Base-by-base conservation (phyloP, 2,113 vertebrate species). In the Coptodon bakossiorum region DNA sequence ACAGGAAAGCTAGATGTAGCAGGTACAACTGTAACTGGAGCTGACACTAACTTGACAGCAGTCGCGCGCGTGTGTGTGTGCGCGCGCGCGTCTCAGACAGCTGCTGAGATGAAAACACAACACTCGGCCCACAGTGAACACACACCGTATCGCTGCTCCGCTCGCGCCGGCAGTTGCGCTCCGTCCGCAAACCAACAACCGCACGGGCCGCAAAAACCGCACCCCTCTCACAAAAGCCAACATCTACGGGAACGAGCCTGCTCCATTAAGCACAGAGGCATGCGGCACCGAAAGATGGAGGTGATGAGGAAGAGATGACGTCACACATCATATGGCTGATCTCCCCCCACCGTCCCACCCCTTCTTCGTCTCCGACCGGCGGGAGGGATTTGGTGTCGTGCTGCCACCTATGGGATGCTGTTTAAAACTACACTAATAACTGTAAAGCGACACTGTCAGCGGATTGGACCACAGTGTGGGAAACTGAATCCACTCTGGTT, bases 201-300 rank as follows among this genome's bases (percentile, higher is more conserved):
- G 57, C 54, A 29, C 78, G 48, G 34, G 2, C 52, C 14, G 10
- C 56, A 27, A 3, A 50, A 40, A 38, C 50, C 34, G 3, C 45
- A 54, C 43, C 3, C 53, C 8, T 5, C 2, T 16, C 73, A 54
- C 66, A 43, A 19, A 48, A 12, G 63, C 7, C 5, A 36, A 52
- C 24, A 43, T 17, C 16, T 4, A 52, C 56, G 36, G 6, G 36
- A 38, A 79, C 80, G 88, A 91, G 95, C 94, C 94, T 95, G 92
- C 50, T 90, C 63, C 78, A 80, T 81, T 82, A 83, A 86, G 85
- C 89, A 85, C 85, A 91, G 82, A 93, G 91, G 53, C 91, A 95
- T 95, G 95, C 95, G 94, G 87, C 57, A 71, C 59, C 66, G 93
- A 94, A 95, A 95, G 91, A 95, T 92, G 93, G 94, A 93, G 91